These are phyloP conservation scores for Neostethus bicornis DNA, from an alignment of 2,797 vertebrate species.

Conservation along the genomic window DNA sequence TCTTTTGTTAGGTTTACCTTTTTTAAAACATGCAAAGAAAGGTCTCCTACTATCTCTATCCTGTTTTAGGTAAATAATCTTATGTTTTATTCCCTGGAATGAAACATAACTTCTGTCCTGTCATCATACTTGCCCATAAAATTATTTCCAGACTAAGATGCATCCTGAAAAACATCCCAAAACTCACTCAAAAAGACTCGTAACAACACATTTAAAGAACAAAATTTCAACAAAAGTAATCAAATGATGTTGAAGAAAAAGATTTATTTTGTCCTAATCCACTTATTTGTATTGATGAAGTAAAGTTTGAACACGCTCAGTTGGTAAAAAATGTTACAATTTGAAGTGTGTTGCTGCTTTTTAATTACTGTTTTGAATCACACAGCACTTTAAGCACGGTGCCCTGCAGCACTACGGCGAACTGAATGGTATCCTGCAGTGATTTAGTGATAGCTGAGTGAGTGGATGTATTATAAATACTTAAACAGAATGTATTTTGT, in stretches of 20 bases:
- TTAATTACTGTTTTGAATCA: slow-evolving; percentile 1
- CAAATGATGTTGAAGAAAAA: slow-evolving; percentile 6
- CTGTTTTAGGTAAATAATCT: no score
- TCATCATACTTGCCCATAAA: not conserved
- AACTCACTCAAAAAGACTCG: no score
- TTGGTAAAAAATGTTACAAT: not conserved
- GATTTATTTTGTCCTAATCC: not conserved
- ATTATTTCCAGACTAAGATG: no score
- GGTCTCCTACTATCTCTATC: not conserved
- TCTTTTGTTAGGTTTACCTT: not conserved
- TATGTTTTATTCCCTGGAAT: no score
- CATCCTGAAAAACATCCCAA: not conserved
- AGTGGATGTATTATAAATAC: slow-evolving; percentile 19
- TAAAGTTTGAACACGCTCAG: not conserved
- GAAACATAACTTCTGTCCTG: no score
- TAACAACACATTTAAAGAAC: not conserved
- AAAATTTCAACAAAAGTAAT: not conserved
- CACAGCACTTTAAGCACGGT: not conserved
- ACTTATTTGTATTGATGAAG: not conserved
- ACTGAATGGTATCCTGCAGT: slow-evolving; percentile 23
- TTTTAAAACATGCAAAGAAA: not conserved
- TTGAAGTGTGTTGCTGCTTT: slow-evolving; percentile 10
- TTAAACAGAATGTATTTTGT: slow-evolving; percentile 27
- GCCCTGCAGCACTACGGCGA: slow-evolving; percentile 1
- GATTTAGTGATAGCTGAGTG: slow-evolving; percentile 16